Base-by-base conservation (phyloP, 2,888 invertebrate genomes). In the Sarcophaga subvicina region DNA sequence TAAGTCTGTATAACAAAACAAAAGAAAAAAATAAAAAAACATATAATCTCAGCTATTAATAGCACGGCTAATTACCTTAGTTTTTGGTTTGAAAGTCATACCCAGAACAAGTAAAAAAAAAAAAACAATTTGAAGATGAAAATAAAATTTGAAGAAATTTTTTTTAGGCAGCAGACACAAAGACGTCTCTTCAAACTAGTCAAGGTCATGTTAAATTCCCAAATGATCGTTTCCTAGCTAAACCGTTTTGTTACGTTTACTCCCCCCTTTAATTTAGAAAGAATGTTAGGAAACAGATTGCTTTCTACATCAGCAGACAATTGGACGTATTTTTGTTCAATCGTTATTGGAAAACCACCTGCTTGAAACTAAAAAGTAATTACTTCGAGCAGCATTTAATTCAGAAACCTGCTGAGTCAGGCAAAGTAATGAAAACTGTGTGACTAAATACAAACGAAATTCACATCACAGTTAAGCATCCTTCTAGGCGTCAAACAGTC, bases 361-460 rank as follows among this genome's bases (percentile, higher is more conserved):
- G 86, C 83, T 64, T 67, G 60, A 72, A 17, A 37, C 37, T 37
- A 37, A 37, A 37, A 37, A 59, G 22, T 67, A 8, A 14, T 20
- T 49, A 59, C 6, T 49, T 63, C 45, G n/a, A 14, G 27, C 20
- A 17, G 62, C 25, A 17, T n/a, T 27, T 59, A 49, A 4, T 59
- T 67, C 62, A 5, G 3, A 17, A 78, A 71, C 83, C 59, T 81
- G 80, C 86, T 86, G 86, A 69, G 86, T 69, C 45, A n/a, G 72
- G 49, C 4, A 54, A 22, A 8, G 20, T 49, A 22, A 25, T 37
- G 10, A 71, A 83, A 83, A 75, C 70, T 64, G 77, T 72, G 82
- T 77, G 69, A 78, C 71, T 27, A 69, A 76, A 71, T 80, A 63
- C 63, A 22, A 25, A 66, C 45, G 0, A n/a, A 25, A 49, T 17